phyloP scores from a whole-genome alignment of 2,888 invertebrate genomes.

The Sepioteuthis lessoniana region DNA sequence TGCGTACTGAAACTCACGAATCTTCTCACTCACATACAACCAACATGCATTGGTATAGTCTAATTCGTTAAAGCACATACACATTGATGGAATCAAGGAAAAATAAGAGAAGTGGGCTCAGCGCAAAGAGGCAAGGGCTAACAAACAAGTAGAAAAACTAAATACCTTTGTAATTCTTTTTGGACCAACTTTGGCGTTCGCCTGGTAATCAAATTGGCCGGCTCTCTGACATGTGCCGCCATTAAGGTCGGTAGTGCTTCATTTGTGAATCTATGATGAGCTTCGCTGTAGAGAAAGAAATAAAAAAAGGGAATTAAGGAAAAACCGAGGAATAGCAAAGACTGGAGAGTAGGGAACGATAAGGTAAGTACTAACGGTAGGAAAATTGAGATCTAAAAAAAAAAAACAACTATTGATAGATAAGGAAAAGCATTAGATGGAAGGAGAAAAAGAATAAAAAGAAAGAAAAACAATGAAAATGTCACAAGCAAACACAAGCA shows the following conservation, averaged over 20 bases:
- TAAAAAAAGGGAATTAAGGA: not conserved
- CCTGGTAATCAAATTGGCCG: not conserved
- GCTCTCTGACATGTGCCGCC: slow-evolving; percentile 18
- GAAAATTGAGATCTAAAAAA: not conserved
- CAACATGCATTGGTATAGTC: not conserved
- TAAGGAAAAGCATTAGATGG: too few species aligned
- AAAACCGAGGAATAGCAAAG: not conserved
- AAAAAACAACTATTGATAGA: not conserved
- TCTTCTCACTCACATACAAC: not conserved
- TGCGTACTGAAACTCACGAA: not conserved
- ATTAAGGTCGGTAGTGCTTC: not conserved
- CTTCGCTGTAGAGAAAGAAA: not conserved
- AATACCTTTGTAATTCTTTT: slow-evolving; percentile 10
- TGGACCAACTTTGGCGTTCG: not conserved
- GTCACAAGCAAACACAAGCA: too few species aligned
- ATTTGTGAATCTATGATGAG: slow-evolving; percentile 20
- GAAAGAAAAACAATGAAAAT: not conserved
- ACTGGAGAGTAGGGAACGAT: not conserved
- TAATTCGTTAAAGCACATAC: not conserved
- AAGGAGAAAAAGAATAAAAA: not conserved
- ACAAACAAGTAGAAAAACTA: slow-evolving; percentile 33
- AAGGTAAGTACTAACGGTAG: not conserved
- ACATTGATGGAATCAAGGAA: not conserved
- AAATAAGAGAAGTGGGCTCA: not conserved
- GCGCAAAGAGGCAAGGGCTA: not conserved